Evolutionary conservation across 1,140 invertebrate genomes (phyloP), one percentile per base, ranked within the genome.

Genomic region (Camponotus pennsylvanicus): DNA sequence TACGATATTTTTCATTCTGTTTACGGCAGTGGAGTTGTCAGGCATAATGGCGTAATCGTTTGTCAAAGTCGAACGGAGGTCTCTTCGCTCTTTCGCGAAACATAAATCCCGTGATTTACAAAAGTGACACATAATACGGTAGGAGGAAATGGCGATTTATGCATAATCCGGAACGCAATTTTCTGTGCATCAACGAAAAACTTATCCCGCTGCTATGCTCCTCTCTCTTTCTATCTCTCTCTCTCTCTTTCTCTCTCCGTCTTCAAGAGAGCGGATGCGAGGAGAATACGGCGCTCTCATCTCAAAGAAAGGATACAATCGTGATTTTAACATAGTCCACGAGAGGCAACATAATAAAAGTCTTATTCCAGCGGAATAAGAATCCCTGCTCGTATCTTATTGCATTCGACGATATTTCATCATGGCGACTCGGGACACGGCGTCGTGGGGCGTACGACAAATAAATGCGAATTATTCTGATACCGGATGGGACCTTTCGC

Each of bases 391-490:
- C 55, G 64, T 79, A 71, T 78, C 69, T 91, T 91, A 91, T 91
- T 87, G 79, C 88, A 75, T 84, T 86, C 77, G 88, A 80, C 82
- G 87, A 92, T 83, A 86, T 93, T 93, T 93, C 92, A 92, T 93
- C 92, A 93, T 85, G 77, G 76, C 80, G 85, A 82, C 86, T 87
- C 80, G 86, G 76, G 37, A 78, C 76, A 64, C 63, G 63, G 32
- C 52, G n/a, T 42, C 40, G 45, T 59, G 57, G 84, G 73, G 37
- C 66, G 80, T 49, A 71, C 79, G 49, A 79, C 64, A 90, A 89
- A 92, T 88, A 89, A 92, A 92, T 89, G 77, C 86, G 89, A 92
- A 91, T 92, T 92, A 89, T 90, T 89, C 71, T 84, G 80, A 91
- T 92, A 89, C 67, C 77, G 86, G 88, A 85, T 88, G 79, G 59